Percentiles rank a stretch among this genome's conserved stretches.
These are phyloP conservation scores for Anolis carolinensis DNA, from an alignment of 2,113 vertebrate genomes.

Conservation along the genomic window DNA sequence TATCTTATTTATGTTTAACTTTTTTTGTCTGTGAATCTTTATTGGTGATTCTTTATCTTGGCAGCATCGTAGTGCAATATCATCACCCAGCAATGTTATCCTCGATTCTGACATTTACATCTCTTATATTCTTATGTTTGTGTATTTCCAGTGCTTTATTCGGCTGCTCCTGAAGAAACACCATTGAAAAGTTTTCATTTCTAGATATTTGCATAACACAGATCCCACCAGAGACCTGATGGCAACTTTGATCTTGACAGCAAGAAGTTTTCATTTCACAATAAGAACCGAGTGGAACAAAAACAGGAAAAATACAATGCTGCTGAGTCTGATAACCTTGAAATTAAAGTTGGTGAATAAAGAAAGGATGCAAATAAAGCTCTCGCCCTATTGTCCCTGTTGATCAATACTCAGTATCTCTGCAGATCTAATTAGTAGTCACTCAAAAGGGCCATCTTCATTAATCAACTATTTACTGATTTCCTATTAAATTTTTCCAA, in stretches of 20 bases:
- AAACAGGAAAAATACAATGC: constrained; percentile 24
- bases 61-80: neutral
- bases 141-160: constrained; percentile 11
- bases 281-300: constrained; percentile 21
- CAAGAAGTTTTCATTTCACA: constrained; percentile 30
- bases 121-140: neutral
- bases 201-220: constrained; percentile 8
- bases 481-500: constrained; percentile 46
- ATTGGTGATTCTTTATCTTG: neutral
- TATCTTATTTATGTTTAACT: neutral
- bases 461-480: constrained; percentile 58
- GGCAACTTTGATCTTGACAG: constrained; percentile 43
- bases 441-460: constrained; percentile 35
- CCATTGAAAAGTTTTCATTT: neutral
- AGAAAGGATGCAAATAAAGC: constrained; percentile 44
- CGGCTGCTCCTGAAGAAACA: neutral
- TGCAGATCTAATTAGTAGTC: constrained; percentile 55
- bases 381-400: constrained; percentile 32
- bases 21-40: neutral
- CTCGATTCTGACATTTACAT: neutral
- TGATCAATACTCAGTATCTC: constrained; percentile 49
- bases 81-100: neutral
- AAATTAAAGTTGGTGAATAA: constrained; percentile 50
- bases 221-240: neutral
- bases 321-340: constrained; percentile 41